Evolutionary conservation across 2,888 invertebrate genomes (phyloP).

Genomic region (Hemaris fuciformis): DNA sequence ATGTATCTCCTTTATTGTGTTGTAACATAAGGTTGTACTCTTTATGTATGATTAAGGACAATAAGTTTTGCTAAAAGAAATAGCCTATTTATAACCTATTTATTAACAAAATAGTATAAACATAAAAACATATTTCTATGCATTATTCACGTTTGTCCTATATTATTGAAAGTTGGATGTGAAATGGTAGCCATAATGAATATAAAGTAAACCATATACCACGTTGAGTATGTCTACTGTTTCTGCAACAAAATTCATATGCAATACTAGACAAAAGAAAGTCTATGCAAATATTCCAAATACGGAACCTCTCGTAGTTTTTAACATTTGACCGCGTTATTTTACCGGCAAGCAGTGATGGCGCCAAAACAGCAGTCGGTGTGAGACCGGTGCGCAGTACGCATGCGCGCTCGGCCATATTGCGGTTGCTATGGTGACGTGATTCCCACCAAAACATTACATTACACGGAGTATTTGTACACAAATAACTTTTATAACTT

Average conservation of each 20-base stretch:
- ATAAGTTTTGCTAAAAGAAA: too few species aligned
- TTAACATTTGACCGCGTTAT: neutral
- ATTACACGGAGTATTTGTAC: slow-evolving; percentile 8
- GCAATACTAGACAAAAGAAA: neutral
- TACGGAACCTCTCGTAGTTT: neutral
- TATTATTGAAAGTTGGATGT: too few species aligned
- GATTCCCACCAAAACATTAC: neutral
- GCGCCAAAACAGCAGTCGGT: slow-evolving; percentile 72
- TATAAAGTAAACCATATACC: too few species aligned
- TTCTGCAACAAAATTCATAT: neutral
- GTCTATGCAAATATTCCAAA: neutral
- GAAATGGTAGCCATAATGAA: too few species aligned
- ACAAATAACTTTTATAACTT: neutral
- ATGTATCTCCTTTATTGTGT: too few species aligned
- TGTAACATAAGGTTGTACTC: too few species aligned
- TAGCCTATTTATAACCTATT: too few species aligned
- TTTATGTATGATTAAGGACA: too few species aligned
- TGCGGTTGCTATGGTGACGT: slow-evolving; percentile 62
- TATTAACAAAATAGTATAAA: too few species aligned
- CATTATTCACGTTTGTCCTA: too few species aligned
- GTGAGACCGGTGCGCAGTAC: slow-evolving; percentile 45
- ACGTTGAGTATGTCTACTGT: neutral
- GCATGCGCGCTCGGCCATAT: slow-evolving; percentile 63
- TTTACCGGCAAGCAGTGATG: slow-evolving; percentile 20
- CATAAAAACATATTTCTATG: too few species aligned